A percentile compares a stretch with the other conserved stretches of the same genome.
Conservation (phyloP, 2,113 vertebrate species). For the Oriolus oriolus region DNA sequence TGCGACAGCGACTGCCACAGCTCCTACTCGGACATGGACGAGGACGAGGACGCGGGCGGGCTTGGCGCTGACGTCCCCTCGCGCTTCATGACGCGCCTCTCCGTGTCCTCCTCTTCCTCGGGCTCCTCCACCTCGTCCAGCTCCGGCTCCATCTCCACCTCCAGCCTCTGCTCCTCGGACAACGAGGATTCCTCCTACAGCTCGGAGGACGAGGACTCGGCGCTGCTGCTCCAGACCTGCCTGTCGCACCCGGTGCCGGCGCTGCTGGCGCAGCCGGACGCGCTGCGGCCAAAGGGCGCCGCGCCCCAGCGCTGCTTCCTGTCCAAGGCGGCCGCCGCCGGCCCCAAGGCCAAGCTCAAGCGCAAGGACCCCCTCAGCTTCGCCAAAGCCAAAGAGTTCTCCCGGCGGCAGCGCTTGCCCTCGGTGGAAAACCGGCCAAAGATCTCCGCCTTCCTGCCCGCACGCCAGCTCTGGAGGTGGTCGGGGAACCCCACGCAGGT, state of each 20-base stretch:
- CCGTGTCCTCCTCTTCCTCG: constrained; percentile 92
- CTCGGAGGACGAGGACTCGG: constrained; percentile 89
- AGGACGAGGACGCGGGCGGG: constrained; percentile 83
- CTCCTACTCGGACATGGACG: constrained; percentile 89
- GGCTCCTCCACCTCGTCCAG: constrained; percentile 92
- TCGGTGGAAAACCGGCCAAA: constrained; percentile 87
- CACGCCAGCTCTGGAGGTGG: constrained; percentile 94
- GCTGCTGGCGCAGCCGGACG: constrained; percentile 80
- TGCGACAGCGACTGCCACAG: constrained; percentile 91
- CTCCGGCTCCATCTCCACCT: constrained; percentile 90
- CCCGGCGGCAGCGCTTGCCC: constrained; percentile 87
- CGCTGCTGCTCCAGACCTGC: constrained; percentile 90
- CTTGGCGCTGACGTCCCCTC: constrained; percentile 77
- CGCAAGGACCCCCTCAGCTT: constrained; percentile 84
- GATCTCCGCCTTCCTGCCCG: constrained; percentile 86
- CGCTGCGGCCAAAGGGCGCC: constrained; percentile 75
- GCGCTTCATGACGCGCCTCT: constrained; percentile 87
- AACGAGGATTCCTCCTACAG: constrained; percentile 95
- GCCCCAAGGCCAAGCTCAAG: constrained; percentile 80
- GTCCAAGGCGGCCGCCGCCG: constrained; percentile 79
- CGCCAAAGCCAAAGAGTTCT: constrained; percentile 86
- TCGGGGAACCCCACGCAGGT: constrained; percentile 96
- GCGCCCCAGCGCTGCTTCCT: constrained; percentile 86
- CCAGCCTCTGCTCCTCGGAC: constrained; percentile 92
- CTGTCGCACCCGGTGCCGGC: constrained; percentile 82